Evolutionary conservation across 2,113 vertebrate species (phyloP), one percentile per base, ranked within the genome.

Genomic region (Acrocephalus kingi): DNA sequence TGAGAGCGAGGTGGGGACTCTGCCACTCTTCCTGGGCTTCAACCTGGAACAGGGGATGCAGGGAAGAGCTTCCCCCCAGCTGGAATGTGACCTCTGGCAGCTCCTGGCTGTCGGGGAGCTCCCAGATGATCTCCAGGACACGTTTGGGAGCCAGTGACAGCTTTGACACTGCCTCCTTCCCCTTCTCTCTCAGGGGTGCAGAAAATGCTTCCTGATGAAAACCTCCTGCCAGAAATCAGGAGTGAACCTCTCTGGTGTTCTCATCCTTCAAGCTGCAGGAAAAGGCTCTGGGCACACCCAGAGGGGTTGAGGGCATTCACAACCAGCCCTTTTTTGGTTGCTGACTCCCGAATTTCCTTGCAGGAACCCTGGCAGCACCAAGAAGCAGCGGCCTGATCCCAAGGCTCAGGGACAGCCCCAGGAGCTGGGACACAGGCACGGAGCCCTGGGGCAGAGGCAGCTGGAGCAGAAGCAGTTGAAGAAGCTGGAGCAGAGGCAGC

Each of bases 101-200:
- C 62, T 46, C 39, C 56, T 74, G 69, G 37, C 12, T 20, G 3
- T 3, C 10, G 10, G 46, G 31, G 11, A 54, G 39, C 77, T 56
- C 62, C 13, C 5, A 55, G 16, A 30, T 2, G 7, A 1, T 10
- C 39, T 30, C 14, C 2, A 75, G 66, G n/a, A 3, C 1, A 6
- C 0, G 0, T 22, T 4, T 73, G 81, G 39, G 39, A 83, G 55
- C 24, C 45, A 3, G 8, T 7, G 35, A 15, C 55, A 31, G 31
- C 80, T 45, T 12, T 45, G 27, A 20, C 6, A 1, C 46, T n/a
- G 41, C 39, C 55, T 87, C 3, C 1, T 67, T 39, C 51, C 35
- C 43, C 23, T 41, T 41, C 0, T 1, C 28, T 27, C 64, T 31
- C 8, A 2, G 25, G 45, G 19, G 2, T 2, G 0, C 1, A 4